A percentile compares a stretch with the other conserved stretches of the same genome.
These are phyloP conservation scores for Xanthorhoe spadicearia DNA, from an alignment of 2,888 invertebrate species.

Conservation along the genomic window DNA sequence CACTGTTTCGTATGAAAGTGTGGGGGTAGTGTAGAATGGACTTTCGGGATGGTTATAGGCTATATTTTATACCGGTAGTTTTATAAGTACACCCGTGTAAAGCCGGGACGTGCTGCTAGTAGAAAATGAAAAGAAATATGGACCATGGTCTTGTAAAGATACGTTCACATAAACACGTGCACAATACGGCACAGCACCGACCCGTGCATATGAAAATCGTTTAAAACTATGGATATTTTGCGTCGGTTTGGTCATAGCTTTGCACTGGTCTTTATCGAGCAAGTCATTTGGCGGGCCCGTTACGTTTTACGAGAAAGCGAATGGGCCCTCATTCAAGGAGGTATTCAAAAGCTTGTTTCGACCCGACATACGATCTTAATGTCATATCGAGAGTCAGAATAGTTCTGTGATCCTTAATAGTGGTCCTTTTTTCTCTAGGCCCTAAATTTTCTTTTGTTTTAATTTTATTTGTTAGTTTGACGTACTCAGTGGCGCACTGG, in stretches of 20 bases:
- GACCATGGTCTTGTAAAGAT: too few species aligned
- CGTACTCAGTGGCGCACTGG: too few species aligned
- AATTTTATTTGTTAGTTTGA: too few species aligned
- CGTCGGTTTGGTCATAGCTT: slow-evolving; percentile 11
- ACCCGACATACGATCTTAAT: slow-evolving; percentile 25
- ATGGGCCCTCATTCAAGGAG: slow-evolving; percentile 48
- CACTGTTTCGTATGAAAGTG: neutral
- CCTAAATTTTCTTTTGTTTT: too few species aligned
- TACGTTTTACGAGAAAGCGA: slow-evolving; percentile 59
- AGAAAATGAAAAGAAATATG: too few species aligned
- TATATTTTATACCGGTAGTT: too few species aligned
- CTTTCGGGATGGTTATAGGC: too few species aligned
- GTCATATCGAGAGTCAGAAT: slow-evolving; percentile 9
- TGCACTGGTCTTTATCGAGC: slow-evolving; percentile 37
- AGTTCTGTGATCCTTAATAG: neutral
- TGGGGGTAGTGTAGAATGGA: too few species aligned
- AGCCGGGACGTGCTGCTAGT: too few species aligned
- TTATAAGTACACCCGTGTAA: too few species aligned
- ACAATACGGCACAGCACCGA: too few species aligned
- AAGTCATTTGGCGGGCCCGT: slow-evolving; percentile 48
- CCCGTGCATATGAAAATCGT: neutral
- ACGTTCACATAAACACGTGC: too few species aligned
- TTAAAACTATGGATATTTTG: neutral
- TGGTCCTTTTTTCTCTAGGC: neutral
- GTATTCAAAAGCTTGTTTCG: slow-evolving; percentile 38